Percentiles rank a stretch among this genome's conserved stretches.
phyloP scores from a whole-genome alignment of 2,797 vertebrate species.

The Vespertilio murinus region DNA sequence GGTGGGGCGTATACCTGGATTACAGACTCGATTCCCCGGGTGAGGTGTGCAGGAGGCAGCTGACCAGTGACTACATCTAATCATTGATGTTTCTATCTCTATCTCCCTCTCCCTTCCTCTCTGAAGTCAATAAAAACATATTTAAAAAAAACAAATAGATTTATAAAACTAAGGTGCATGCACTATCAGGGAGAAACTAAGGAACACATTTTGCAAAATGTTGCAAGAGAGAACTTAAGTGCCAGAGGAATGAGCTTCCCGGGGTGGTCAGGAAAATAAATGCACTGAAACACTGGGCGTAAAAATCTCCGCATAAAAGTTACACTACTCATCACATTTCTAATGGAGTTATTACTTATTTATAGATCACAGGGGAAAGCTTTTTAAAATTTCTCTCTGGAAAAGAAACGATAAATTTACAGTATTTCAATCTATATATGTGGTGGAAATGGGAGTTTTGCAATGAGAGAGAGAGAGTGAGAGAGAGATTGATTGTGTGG shows the following conservation, averaged over 20 bases:
- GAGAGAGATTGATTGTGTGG: not conserved
- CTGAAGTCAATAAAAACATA: too few species aligned
- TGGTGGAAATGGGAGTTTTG: not conserved
- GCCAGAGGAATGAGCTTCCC: not conserved
- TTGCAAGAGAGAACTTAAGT: not conserved
- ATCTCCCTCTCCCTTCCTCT: too few species aligned
- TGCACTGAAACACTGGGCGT: not conserved
- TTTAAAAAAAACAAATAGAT: too few species aligned
- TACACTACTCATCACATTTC: constrained; percentile 30
- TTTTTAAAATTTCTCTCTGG: not conserved
- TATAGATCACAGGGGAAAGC: constrained; percentile 30
- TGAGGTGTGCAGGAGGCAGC: too few species aligned
- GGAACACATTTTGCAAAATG: not conserved
- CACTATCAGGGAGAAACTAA: not conserved
- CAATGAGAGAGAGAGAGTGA: not conserved
- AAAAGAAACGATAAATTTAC: constrained; percentile 59
- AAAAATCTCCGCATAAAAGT: constrained; percentile 31
- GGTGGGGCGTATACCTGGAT: too few species aligned
- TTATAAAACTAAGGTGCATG: not conserved
- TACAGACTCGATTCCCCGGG: too few species aligned
- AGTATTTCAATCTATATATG: not conserved
- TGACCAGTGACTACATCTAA: too few species aligned
- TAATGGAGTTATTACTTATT: constrained; percentile 67
- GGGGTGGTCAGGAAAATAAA: not conserved
- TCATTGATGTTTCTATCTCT: too few species aligned